A percentile compares a stretch with the other conserved stretches of the same genome.
phyloP scores from a whole-genome alignment of 1,140 invertebrate species.

The Propsilocerus akamusi region DNA sequence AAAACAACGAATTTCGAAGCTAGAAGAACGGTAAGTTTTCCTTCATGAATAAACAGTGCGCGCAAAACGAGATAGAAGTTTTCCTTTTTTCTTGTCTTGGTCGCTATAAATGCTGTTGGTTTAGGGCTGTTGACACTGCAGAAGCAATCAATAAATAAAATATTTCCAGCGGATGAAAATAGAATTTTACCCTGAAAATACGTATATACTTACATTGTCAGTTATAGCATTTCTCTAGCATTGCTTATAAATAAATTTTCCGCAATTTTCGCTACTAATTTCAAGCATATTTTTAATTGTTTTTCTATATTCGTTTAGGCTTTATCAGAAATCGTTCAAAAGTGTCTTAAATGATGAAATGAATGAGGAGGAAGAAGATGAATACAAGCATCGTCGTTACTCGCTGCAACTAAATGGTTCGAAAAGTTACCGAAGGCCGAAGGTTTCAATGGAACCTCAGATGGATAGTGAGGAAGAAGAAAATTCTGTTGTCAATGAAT shows the following conservation, averaged over 20 bases:
- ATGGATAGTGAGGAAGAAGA: neutral
- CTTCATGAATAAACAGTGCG: no score
- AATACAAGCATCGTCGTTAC: neutral
- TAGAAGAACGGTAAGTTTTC: constrained; percentile 28
- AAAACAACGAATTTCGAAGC: constrained; percentile 28
- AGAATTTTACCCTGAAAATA: neutral
- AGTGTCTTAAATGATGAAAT: neutral
- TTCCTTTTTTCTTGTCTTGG: neutral
- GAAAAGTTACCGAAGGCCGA: neutral
- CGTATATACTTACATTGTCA: neutral
- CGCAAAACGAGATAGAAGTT: constrained; percentile 3
- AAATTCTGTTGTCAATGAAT: neutral
- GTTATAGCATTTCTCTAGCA: neutral
- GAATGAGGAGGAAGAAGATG: neutral
- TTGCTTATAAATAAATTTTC: neutral
- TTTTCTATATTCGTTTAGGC: neutral
- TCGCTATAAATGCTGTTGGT: neutral
- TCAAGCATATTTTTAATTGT: neutral
- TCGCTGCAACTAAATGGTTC: neutral
- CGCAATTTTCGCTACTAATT: neutral
- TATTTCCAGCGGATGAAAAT: neutral
- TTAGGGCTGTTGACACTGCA: neutral
- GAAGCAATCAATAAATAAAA: neutral
- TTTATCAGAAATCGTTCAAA: neutral
- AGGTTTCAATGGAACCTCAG: neutral